Conservation (phyloP, 35 echinoderm and acorn worm genomes). For the Hemicentrotus pulcherrimus region DNA sequence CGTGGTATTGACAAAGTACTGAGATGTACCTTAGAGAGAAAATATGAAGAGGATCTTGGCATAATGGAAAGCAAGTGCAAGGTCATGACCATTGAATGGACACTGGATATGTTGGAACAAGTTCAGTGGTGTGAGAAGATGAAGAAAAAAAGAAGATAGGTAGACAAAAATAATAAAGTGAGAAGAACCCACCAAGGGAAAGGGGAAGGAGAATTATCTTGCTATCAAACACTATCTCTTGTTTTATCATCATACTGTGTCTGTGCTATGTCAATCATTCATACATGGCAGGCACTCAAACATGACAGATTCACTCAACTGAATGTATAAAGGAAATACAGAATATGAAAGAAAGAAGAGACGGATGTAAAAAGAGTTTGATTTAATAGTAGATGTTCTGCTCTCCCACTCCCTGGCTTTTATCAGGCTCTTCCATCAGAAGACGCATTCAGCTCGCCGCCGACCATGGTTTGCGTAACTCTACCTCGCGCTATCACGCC, state of each 20-base stretch:
- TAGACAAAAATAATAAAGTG: background rate
- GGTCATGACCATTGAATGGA: background rate
- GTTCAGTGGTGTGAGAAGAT: background rate
- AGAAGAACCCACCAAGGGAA: background rate
- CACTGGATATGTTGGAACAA: background rate
- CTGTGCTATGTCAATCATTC: background rate
- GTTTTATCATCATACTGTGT: background rate
- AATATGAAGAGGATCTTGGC: background rate
- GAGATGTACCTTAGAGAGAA: background rate
- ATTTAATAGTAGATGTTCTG: background rate
- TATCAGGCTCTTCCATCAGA: background rate
- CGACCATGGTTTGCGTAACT: conserved; percentile 23
- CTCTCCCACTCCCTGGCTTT: background rate
- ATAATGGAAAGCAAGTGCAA: background rate
- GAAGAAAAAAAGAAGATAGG: background rate
- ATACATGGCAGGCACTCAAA: background rate
- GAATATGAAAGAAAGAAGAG: background rate
- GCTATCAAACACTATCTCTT: conserved; percentile 13
- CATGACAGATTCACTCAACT: background rate
- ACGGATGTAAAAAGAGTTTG: background rate
- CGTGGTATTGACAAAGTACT: background rate
- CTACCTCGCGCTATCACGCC: conserved; percentile 25
- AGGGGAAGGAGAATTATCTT: background rate
- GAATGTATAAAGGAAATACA: background rate
- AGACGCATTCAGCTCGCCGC: background rate